A percentile compares a stretch with the other conserved stretches of the same genome.
Conservation (phyloP, 2,113 vertebrate species). For the Taxidea taxus region DNA sequence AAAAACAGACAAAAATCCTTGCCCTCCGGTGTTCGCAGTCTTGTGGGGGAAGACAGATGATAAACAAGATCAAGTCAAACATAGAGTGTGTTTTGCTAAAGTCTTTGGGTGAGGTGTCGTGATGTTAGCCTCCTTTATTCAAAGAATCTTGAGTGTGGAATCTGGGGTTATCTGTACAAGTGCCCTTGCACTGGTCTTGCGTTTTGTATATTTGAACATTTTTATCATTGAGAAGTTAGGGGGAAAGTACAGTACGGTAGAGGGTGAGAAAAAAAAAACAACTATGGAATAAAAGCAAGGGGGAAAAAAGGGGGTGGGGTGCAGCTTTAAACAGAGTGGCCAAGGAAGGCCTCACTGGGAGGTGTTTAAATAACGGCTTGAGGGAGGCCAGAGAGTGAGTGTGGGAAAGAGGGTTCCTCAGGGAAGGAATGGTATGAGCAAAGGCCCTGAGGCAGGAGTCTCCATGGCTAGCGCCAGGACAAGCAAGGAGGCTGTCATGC, state of each 20-base stretch:
- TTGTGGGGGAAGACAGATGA: background rate
- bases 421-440: background rate
- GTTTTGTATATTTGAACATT: background rate
- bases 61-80: background rate
- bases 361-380: background rate
- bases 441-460: background rate
- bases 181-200: background rate
- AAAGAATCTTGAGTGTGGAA: background rate
- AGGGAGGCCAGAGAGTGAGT: background rate
- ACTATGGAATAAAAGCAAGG: background rate
- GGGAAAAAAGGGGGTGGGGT: background rate
- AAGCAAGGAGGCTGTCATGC: background rate
- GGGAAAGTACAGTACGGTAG: background rate
- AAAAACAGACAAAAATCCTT: background rate
- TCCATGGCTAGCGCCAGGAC: background rate
- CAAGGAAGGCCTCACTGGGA: background rate
- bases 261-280: background rate
- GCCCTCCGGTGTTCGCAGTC: accelerated
- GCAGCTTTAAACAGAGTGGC: background rate
- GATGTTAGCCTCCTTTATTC: background rate
- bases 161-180: background rate
- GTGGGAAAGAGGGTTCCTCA: background rate
- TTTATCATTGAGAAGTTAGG: background rate
- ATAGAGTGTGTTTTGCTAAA: background rate
- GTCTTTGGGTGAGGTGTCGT: background rate